A percentile compares a stretch with the other conserved stretches of the same genome.
These are phyloP conservation scores for Neotragus pygmaeus DNA, from an alignment of 2,113 vertebrate genomes.

Conservation along the genomic window DNA sequence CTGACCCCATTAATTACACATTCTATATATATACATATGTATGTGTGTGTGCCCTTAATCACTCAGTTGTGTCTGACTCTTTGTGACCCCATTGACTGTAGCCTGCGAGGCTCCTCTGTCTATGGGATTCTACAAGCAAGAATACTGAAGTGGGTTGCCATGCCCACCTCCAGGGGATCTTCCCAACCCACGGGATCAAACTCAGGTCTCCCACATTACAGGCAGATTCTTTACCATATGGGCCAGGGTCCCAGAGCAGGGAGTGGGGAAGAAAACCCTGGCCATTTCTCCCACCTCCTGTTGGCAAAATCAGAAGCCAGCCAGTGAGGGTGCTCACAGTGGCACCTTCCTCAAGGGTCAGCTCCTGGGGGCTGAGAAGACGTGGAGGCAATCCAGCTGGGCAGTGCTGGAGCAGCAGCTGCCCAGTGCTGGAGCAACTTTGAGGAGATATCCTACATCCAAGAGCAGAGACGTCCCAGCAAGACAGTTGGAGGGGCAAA, in stretches of 20 bases:
- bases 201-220: neutral
- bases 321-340: neutral
- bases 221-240: neutral
- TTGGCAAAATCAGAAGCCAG: neutral
- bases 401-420: neutral
- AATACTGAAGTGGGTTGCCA: neutral
- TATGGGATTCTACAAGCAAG: neutral
- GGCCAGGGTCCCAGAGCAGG: neutral
- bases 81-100: neutral
- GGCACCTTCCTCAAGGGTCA: neutral
- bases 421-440: neutral
- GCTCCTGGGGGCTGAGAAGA: neutral
- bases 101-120: neutral
- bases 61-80: neutral
- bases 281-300: neutral
- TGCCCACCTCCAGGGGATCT: neutral
- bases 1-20: neutral
- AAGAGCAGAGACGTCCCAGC: neutral
- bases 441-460: neutral
- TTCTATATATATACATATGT: accelerated
- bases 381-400: neutral
- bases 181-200: neutral
- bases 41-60: neutral
- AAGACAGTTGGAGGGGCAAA: neutral
- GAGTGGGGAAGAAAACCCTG: neutral